Evolutionary conservation across 1,140 invertebrate species (phyloP), one percentile per base, ranked within the genome.

Genomic region (Ostrea denselamellosa): DNA sequence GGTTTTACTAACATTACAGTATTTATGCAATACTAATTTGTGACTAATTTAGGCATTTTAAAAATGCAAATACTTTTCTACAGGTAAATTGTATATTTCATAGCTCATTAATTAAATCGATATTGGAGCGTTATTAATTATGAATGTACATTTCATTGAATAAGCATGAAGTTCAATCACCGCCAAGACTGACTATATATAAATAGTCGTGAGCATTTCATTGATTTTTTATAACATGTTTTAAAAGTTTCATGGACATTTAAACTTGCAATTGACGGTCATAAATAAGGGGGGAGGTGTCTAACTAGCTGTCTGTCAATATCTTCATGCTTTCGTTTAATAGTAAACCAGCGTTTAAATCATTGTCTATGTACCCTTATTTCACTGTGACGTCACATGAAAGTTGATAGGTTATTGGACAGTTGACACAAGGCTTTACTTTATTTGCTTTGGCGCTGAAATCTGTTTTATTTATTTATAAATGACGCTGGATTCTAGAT

Each of bases 401-500:
- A 77, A 28, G 14, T 77, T 77, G 68, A 77, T 28, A 77, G 12
- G 28, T 10, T 34, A 77, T 77, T 77, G 68, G 68, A 77, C 68
- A 77, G 28, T 77, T 77, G 14, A 77, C 28, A 5, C 68, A 77
- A 17, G 25, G 68, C 28, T 77, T 77, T 44, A 25, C 68, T 28
- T 77, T 77, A 77, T 77, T 77, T 77, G 28, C 68, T 28, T 77
- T 77, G 68, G 68, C 22, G 68, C 68, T 77, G 68, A 77, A 77
- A 77, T 77, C 68, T 77, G 68, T 77, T 77, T 77, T 77, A 77
- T 77, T 77, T 77, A 77, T 77, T 34, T 77, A 77, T 34, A 77
- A 77, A 77, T 77, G 68, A 77, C 68, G 68, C 68, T 77, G 68
- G 68, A 77, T 77, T 77, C 68, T 77, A 77, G 68, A 77, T 77